Evolutionary conservation across 2,113 vertebrate genomes (phyloP).

Genomic region (Xenus cinereus): DNA sequence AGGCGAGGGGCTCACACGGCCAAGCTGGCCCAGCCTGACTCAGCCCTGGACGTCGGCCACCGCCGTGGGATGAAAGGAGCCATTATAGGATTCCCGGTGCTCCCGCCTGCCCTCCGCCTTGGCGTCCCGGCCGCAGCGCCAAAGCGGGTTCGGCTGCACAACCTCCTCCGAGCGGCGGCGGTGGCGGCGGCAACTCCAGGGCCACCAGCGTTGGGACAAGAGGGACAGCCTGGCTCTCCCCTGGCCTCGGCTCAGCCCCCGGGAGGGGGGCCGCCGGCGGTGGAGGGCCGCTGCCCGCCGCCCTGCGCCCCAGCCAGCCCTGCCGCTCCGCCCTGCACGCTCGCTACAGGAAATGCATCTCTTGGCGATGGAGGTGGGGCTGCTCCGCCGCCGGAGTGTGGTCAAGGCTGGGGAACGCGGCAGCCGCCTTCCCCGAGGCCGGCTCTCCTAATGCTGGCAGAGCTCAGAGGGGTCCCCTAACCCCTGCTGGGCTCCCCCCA

Average conservation of each 20-base stretch:
- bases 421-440: not conserved
- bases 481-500: not conserved
- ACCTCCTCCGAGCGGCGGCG: not conserved
- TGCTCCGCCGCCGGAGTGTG: constrained; percentile 20
- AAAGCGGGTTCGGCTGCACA: not conserved
- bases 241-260: not conserved
- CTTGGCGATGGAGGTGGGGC: constrained; percentile 69
- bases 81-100: constrained; percentile 18
- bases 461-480: not conserved
- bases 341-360: constrained; percentile 72
- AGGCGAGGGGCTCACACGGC: not conserved
- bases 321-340: constrained; percentile 52
- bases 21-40: not conserved
- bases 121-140: not conserved
- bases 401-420: constrained; percentile 9
- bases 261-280: not conserved
- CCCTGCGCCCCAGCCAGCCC: not conserved
- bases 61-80: constrained; percentile 8
- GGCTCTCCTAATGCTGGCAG: rapidly evolving
- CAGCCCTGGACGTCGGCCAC: not conserved
- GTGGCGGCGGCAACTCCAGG: not conserved
- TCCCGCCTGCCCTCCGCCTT: not conserved
- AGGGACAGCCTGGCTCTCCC: not conserved
- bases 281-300: not conserved
- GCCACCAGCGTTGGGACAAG: not conserved